Evolutionary conservation across 1,140 invertebrate species (phyloP).

Genomic region (Periplaneta americana): DNA sequence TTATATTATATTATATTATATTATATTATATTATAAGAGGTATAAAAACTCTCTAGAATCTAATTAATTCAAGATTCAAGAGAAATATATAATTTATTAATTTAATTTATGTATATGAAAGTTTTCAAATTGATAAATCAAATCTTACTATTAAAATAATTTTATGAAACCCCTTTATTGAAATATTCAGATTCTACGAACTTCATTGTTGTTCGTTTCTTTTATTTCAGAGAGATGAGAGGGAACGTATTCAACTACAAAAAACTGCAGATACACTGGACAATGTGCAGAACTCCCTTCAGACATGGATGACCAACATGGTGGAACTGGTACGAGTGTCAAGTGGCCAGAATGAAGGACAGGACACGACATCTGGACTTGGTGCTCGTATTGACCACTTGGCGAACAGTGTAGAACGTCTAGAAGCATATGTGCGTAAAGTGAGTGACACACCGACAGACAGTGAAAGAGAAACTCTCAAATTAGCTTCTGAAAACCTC

Average conservation of each 20-base stretch:
- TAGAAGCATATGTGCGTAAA: slow-evolving; percentile 11
- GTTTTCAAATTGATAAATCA: no score
- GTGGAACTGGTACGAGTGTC: slow-evolving; percentile 3
- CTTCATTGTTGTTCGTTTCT: background rate
- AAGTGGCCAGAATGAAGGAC: background rate
- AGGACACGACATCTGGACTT: slow-evolving; percentile 7
- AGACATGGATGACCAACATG: slow-evolving; percentile 37
- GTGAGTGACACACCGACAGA: background rate
- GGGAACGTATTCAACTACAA: slow-evolving; percentile 59
- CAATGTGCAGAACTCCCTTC: slow-evolving; percentile 55
- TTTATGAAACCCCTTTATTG: no score
- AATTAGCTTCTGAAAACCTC: background rate
- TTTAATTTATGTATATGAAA: no score
- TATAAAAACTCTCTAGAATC: no score
- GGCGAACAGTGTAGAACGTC: slow-evolving; percentile 10
- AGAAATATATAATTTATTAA: no score
- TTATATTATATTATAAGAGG: no score
- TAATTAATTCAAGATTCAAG: no score
- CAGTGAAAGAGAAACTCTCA: background rate
- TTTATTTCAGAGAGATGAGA: slow-evolving; percentile 52
- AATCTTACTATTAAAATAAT: no score
- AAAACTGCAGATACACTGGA: slow-evolving; percentile 60
- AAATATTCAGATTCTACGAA: no score
- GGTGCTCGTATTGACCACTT: slow-evolving; percentile 19
- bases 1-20: no score